Percentiles rank a stretch among this genome's conserved stretches.
phyloP scores from a whole-genome alignment of 1,140 invertebrate genomes.

The Drosophila suzukii region DNA sequence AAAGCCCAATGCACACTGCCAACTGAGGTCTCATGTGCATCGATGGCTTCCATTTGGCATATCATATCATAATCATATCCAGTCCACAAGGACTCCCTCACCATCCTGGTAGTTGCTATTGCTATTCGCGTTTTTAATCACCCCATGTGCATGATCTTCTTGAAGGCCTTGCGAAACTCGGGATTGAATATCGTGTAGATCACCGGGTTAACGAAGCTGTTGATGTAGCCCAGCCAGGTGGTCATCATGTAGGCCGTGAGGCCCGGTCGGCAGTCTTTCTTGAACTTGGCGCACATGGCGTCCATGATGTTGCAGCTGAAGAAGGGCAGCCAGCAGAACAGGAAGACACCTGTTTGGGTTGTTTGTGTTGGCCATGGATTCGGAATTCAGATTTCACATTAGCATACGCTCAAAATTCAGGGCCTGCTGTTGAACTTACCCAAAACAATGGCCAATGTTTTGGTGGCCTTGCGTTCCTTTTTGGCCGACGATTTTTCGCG shows the following conservation, averaged over 20 bases:
- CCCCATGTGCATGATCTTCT: constrained; percentile 93
- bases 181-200: constrained; percentile 99
- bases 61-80: not conserved
- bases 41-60: constrained; percentile 62
- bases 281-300: constrained; percentile 95
- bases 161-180: constrained; percentile 99
- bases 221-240: constrained; percentile 99
- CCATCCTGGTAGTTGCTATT: not conserved
- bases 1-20: constrained; percentile 48
- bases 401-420: not conserved
- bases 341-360: constrained; percentile 90
- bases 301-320: constrained; percentile 99
- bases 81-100: not conserved
- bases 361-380: not conserved
- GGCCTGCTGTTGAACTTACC: constrained; percentile 88
- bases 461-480: constrained; percentile 99
- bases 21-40: constrained; percentile 33
- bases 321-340: constrained; percentile 99
- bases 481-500: constrained; percentile 97
- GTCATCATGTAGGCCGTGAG: constrained; percentile 96
- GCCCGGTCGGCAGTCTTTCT: constrained; percentile 92
- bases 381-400: not conserved
- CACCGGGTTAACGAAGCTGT: constrained; percentile 98
- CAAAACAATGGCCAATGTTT: constrained; percentile 99
- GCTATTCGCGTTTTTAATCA: constrained; percentile 60